Base-by-base conservation (phyloP, 2,888 invertebrate genomes). In the Eupithecia pulchellata region DNA sequence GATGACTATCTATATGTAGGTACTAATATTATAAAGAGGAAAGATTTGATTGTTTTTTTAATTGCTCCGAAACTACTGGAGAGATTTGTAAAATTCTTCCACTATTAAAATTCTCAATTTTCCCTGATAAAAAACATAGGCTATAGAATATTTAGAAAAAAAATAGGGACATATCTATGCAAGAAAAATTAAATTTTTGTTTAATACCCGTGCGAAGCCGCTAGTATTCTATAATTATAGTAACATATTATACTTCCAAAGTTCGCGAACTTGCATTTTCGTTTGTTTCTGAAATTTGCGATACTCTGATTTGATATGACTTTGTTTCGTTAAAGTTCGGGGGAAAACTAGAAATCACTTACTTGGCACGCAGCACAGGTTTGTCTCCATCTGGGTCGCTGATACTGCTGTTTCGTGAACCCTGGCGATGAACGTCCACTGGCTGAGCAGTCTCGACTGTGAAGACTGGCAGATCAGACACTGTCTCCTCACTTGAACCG, bases 291-390 rank as follows among this genome's bases (percentile, higher is more conserved):
- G n/a, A 2, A n/a, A 17, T 42, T 14, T n/a, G 42, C n/a, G 8
- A 42, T 2, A 4, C n/a, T n/a, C 5, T 17, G 14, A 36, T 36
- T 17, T 17, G 14, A 39, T 17, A 39, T 0, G 1, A 1, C 4
- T n/a, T 42, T n/a, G n/a, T 47, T 11, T 11, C 47, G 47, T 47
- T 47, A n/a, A 8, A 20, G n/a, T 2, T 47, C 20, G 20, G 4
- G 4, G 13, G 20, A 52, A 52, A 47, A 3, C 47, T 20, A 20
- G 2, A 34, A 20, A 34, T 32, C 20, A 91, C 94, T 90, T 74
- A 94, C 94, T 94, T 94, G 57, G 94, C 93, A 81, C 94, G 92
- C 68, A 94, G 79, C 77, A 91, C 89, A 8, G 92, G 92, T 75
- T 91, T 93, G 36, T 94, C 94, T 14, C 84, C 86, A 47, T 93